A percentile compares a stretch with the other conserved stretches of the same genome.
Evolutionary conservation across 2,888 invertebrate species (phyloP).

Genomic region (Lissonota sp.): DNA sequence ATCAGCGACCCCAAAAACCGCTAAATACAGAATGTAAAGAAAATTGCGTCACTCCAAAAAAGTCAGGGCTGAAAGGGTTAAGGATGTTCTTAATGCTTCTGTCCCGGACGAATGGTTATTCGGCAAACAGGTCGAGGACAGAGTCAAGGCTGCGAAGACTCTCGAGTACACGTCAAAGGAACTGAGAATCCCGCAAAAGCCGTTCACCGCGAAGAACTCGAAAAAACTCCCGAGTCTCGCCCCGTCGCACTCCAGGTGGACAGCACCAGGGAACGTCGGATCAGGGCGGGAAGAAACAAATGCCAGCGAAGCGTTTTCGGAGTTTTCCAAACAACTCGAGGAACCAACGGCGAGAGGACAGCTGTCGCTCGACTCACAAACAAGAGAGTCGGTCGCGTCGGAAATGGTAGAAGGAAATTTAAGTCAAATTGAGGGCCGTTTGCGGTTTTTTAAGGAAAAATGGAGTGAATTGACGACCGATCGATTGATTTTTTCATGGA

Average conservation of each 20-base stretch:
- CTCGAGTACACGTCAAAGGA: slow-evolving; percentile 44
- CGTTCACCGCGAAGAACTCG: slow-evolving; percentile 7
- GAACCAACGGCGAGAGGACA: slow-evolving; percentile 13
- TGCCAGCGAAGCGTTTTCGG: background rate
- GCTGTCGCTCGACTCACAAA: slow-evolving; percentile 5
- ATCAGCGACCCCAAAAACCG: too few species aligned
- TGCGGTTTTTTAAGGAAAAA: slow-evolving; percentile 34
- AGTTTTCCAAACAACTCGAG: slow-evolving; percentile 14
- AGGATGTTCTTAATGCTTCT: slow-evolving; percentile 40
- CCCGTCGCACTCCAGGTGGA: slow-evolving; percentile 25
- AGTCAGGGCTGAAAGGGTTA: too few species aligned
- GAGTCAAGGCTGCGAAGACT: slow-evolving; percentile 38
- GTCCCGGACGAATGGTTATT: slow-evolving; percentile 37
- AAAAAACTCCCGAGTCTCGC: slow-evolving; percentile 58
- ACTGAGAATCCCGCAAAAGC: slow-evolving; percentile 17
- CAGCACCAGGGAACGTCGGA: slow-evolving; percentile 12
- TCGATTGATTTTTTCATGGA: slow-evolving; percentile 44
- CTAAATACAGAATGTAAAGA: too few species aligned
- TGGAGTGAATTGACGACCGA: slow-evolving; percentile 49
- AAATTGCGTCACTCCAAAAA: too few species aligned
- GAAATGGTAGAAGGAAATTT: slow-evolving; percentile 30
- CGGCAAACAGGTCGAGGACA: slow-evolving; percentile 32
- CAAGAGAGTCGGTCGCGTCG: slow-evolving; percentile 29
- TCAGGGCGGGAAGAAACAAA: slow-evolving; percentile 25
- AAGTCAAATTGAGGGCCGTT: slow-evolving; percentile 57